Evolutionary conservation across 2,797 vertebrate genomes (phyloP), one percentile per base, ranked within the genome.

Genomic region (Ataeniobius toweri): DNA sequence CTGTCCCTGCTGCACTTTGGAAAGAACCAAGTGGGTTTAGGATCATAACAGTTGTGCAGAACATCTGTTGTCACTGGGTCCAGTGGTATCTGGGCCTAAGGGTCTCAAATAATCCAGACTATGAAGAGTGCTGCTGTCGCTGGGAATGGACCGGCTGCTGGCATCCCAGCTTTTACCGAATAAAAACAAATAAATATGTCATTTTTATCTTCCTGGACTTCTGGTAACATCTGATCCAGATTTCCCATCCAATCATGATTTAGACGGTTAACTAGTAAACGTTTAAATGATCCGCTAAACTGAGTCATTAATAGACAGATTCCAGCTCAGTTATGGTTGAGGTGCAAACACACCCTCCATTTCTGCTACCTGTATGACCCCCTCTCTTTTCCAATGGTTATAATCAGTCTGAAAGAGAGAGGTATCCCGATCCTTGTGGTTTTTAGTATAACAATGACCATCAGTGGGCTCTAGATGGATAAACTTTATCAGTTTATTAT

Each of bases 81-180:
- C n/a, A 16, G 55, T 59, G 68, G 51, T 31, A 44, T 36, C 7
- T 46, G 14, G 44, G 28, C 36, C 20, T 41, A 31, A 74, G 12
- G 13, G 59, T 67, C 48, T 51, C 31, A 28, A 74, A 63, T n/a
- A 76, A 69, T 53, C 26, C 51, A 75, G 73, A 61, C 46, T 8
- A 8, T 6, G 16, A 71, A 3, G 46, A 80, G 46, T 78, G 74
- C 55, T 76, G 81, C 48, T 55, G 79, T 46, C 72, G 13, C n/a
- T 44, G 67, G 0, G 46, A 39, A 39, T 69, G 76, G 39, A n/a
- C 16, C 61, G 67, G 74, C 58, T 72, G 61, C 50, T 36, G 67
- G 65, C 58, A 50, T 67, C 75, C 68, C 58, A 83, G 80, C 56
- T 5, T 46, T 63, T 61, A n/a, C 46, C 46, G 71, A 77, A 16